Evolutionary conservation across 2,888 invertebrate species (phyloP), one percentile per base, ranked within the genome.

Genomic region (Cheilosia soror): DNA sequence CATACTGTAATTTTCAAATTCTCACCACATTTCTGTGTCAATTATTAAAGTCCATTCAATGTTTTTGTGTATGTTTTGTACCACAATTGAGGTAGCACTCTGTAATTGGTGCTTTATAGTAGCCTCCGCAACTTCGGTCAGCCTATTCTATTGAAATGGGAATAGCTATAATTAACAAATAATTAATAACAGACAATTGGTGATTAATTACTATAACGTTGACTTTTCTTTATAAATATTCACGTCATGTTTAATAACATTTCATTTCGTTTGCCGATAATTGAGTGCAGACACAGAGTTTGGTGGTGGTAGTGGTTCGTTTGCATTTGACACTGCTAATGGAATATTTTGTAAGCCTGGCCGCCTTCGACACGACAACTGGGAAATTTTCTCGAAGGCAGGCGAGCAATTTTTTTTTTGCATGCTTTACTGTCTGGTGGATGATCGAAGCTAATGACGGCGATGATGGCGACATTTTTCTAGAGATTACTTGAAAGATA

Each of bases 281-380:
- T 65, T 49, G 49, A 49, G 31, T 63, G 20, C 63, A 44, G 47
- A 60, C 25, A 42, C 11, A 9, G 9, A 37, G 33, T 7, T 6
- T 33, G 1, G 37, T 37, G 15, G 15, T 20, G 2, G 33, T 9
- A 6, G 15, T 4, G 31, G 31, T n/a, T 31, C 31, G 63, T 49
- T 49, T 65, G 65, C 65, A 65, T 33, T 49, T 65, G 65, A 65
- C 65, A 65, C 33, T 37, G 20, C n/a, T 25, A 65, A 65, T 65
- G 31, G 62, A 31, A 44, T 44, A n/a, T 62, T 62, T 44, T 11
- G 6, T 11, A 20, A 37, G 20, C 9, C 11, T 25, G 7, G 2
- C 37, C 9, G 7, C 27, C 4, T 1, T n/a, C 13, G 29, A 5
- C 13, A 15, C n/a, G 44, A 58, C 11, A 37, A 4, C 20, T 11